Evolutionary conservation across 2,888 invertebrate species (phyloP), one percentile per base, ranked within the genome.

Genomic region (Nymphalis c-album): DNA sequence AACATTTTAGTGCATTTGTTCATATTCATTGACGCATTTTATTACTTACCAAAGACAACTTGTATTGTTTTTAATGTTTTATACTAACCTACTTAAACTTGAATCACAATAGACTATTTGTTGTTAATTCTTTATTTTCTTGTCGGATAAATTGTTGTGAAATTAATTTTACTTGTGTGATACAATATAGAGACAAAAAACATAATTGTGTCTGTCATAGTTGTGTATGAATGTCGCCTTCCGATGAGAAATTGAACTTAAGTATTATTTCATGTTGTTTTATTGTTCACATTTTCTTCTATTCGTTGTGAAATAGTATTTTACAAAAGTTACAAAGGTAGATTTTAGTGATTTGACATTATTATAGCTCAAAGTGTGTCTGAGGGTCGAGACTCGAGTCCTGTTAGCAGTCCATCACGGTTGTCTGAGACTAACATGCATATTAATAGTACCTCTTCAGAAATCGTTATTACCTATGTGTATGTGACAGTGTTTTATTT

Each of bases 401-500:
- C 26, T 50, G 48, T 55, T 64, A 60, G 47, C 55, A 55, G 55
- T 78, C 73, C 67, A 71, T 69, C 78, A 75, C 77, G 76, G 81
- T 80, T n/a, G n/a, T 77, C 77, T 77, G 80, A 82, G 80, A 85
- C 76, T 78, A 80, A 82, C 70, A 45, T 80, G 76, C 80, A 77
- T 79, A 83, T 78, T 79, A 26, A 78, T 80, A 80, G 80, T 80
- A 85, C 79, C 82, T 85, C 84, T 83, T 80, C 81, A 82, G 76
- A 80, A 80, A 78, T 80, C 76, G 84, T 90, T 86, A 85, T 83
- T 82, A 85, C 85, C 80, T 85, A 82, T 84, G 84, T 89, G 87
- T 90, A 90, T 85, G 91, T 91, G 90, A 89, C 91, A 89, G 89
- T 91, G 91, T 91, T 91, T 91, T 91, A 91, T 91, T 91, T 91